A percentile compares a stretch with the other conserved stretches of the same genome.
Evolutionary conservation across 2,113 vertebrate species (phyloP).

Genomic region (Entelurus aequoreus): DNA sequence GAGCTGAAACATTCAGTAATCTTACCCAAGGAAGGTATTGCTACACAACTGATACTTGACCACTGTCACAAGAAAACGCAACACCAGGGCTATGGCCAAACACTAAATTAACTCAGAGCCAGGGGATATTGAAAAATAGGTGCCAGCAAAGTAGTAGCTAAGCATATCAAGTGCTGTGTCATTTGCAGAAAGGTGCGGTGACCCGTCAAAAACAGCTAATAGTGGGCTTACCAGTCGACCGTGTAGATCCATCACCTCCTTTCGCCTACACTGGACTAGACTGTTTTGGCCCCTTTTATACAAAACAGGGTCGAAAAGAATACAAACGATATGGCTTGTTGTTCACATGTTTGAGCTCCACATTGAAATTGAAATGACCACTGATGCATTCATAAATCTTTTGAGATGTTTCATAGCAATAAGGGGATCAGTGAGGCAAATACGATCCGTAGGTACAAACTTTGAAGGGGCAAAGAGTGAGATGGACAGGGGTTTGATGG

Average conservation of each 20-base stretch:
- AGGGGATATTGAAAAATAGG: slow-evolving; percentile 2
- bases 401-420: slow-evolving; percentile 9
- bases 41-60: not conserved
- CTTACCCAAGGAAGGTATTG: no score
- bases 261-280: not conserved
- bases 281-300: not conserved
- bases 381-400: slow-evolving; percentile 6
- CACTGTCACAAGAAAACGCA: slow-evolving; percentile 10
- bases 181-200: not conserved
- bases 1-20: not conserved
- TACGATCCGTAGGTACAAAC: no score
- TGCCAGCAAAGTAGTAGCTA: slow-evolving; percentile 1
- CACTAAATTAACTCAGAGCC: slow-evolving; percentile 2
- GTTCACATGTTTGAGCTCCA: slow-evolving; percentile 6
- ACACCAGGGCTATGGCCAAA: slow-evolving; percentile 6
- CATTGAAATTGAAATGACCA: not conserved
- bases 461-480: no score
- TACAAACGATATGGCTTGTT: slow-evolving; percentile 7
- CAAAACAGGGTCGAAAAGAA: not conserved
- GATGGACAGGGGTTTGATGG: no score
- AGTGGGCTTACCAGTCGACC: no score
- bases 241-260: no score
- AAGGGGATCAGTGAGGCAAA: no score
- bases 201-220: not conserved
- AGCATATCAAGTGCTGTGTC: not conserved